These are phyloP conservation scores for Strix uralensis DNA, from an alignment of 2,113 vertebrate genomes.

Conservation along the genomic window DNA sequence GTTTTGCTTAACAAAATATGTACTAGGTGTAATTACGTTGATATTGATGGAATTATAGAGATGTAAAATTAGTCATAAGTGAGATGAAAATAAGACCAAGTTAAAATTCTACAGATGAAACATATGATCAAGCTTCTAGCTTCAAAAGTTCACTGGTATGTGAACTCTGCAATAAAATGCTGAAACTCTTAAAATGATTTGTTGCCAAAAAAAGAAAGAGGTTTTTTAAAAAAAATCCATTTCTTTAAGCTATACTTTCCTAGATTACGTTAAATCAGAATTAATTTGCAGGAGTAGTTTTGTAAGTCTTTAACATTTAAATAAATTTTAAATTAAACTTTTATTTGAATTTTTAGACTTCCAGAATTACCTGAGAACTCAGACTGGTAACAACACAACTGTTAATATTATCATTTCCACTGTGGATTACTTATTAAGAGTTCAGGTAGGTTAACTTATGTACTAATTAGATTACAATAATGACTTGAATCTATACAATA, in stretches of 20 bases:
- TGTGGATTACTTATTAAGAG: conserved; percentile 93
- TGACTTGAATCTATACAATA: not conserved
- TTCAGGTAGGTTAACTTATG: conserved; percentile 79
- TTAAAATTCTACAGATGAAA: not conserved
- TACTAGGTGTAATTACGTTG: not conserved
- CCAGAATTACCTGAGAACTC: conserved; percentile 96
- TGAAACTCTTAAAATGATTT: not conserved
- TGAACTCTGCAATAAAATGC: not conserved
- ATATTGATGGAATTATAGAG: not conserved
- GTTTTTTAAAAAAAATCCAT: no score
- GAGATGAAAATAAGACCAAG: not conserved
- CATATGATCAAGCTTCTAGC: not conserved
- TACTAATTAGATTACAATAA: not conserved
- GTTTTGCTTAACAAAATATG: not conserved
- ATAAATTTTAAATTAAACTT: not conserved
- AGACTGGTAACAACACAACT: conserved; percentile 96
- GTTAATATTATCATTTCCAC: conserved; percentile 98
- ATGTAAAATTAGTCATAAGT: not conserved
- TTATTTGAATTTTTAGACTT: conserved; percentile 81
- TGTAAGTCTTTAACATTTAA: not conserved
- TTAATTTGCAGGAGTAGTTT: not conserved
- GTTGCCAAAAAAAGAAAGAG: not conserved
- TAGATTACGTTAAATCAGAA: not conserved
- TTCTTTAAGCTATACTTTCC: not conserved
- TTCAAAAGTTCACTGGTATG: not conserved